These are phyloP conservation scores for Trinectes maculatus DNA, from an alignment of 2,113 vertebrate genomes.

Conservation along the genomic window DNA sequence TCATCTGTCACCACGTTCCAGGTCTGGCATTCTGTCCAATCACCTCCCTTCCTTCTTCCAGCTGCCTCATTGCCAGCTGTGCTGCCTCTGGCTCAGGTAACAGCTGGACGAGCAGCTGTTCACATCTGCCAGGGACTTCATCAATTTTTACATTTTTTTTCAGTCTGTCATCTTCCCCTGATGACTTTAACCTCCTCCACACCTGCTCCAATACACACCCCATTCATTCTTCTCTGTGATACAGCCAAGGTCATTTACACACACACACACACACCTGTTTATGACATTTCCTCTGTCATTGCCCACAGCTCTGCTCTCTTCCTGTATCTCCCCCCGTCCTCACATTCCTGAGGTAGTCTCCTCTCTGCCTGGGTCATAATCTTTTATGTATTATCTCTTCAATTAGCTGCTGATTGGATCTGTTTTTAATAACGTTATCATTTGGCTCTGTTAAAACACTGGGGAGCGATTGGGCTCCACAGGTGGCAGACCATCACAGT, in stretches of 20 bases:
- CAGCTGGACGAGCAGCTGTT: slow-evolving; percentile 62
- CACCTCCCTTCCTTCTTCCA: slow-evolving; percentile 21
- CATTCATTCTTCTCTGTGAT: neutral
- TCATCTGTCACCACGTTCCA: slow-evolving; percentile 20
- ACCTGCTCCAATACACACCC: slow-evolving; percentile 42
- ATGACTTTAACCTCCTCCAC: slow-evolving; percentile 44
- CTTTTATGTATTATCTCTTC: slow-evolving; percentile 53
- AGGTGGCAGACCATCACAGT: slow-evolving; percentile 1
- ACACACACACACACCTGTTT: neutral
- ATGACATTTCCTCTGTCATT: neutral
- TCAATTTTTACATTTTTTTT: slow-evolving; percentile 50
- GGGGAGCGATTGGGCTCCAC: slow-evolving; percentile 23
- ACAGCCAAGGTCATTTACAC: neutral
- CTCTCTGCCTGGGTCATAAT: slow-evolving; percentile 35
- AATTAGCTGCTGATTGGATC: slow-evolving; percentile 66
- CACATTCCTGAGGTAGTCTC: neutral
- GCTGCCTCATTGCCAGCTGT: slow-evolving; percentile 33
- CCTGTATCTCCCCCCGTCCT: neutral
- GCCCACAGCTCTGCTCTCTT: slow-evolving; percentile 1
- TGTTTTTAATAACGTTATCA: slow-evolving; percentile 65
- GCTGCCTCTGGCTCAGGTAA: slow-evolving; percentile 30
- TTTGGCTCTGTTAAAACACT: slow-evolving; percentile 52
- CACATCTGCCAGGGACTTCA: slow-evolving; percentile 61
- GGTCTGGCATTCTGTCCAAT: slow-evolving; percentile 26
- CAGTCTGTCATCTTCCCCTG: slow-evolving; percentile 35